Evolutionary conservation across 2,888 invertebrate species (phyloP).

Genomic region (Orthosia incerta): DNA sequence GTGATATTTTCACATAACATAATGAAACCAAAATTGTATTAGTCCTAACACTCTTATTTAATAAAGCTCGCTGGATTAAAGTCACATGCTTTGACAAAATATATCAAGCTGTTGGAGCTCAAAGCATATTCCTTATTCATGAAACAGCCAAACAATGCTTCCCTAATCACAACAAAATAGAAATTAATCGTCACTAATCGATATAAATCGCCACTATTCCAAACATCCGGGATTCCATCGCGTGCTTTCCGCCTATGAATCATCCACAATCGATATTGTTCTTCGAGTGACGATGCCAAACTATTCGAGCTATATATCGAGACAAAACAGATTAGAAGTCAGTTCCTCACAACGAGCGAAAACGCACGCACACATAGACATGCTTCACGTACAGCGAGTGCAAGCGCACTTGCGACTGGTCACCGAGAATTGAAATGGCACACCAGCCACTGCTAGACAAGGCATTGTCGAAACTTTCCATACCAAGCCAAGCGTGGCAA

Average conservation of each 20-base stretch:
- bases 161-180: slow-evolving; percentile 20
- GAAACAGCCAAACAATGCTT: neutral
- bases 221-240: slow-evolving; percentile 56
- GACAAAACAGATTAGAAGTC: neutral
- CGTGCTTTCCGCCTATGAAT: slow-evolving; percentile 68
- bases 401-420: too few relatives aligned
- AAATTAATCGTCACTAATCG: slow-evolving; percentile 50
- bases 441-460: too few relatives aligned
- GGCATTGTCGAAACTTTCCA: too few relatives aligned
- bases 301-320: slow-evolving; percentile 54
- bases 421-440: too few relatives aligned
- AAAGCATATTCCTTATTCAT: neutral
- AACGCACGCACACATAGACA: neutral
- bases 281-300: slow-evolving; percentile 56
- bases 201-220: slow-evolving; percentile 45
- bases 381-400: neutral
- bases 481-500: too few relatives aligned
- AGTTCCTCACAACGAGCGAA: neutral
- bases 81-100: too few relatives aligned
- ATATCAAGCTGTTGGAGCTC: too few relatives aligned
- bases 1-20: neutral
- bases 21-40: too few relatives aligned
- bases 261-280: slow-evolving; percentile 69
- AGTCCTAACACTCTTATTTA: neutral
- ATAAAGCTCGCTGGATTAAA: neutral